Base-by-base conservation (phyloP, 2,888 invertebrate species). In the Mythimna vitellina region DNA sequence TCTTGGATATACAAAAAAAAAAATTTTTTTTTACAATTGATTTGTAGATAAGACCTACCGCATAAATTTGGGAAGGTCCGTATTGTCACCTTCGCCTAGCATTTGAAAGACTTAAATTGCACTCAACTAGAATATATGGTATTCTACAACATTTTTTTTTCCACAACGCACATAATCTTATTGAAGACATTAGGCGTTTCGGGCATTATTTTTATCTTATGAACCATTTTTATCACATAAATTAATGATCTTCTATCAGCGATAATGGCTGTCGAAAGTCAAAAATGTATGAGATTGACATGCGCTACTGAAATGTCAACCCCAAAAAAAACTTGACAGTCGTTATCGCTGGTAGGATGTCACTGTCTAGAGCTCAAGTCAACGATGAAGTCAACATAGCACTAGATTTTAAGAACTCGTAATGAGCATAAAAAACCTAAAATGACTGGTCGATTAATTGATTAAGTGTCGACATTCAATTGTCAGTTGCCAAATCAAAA, bases 391-490 rank as follows among this genome's bases (percentile, higher is more conserved):
- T 20, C 9, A 2, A 22, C 2, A 25, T 25, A 38, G 3, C 20
- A 42, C 35, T 6, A 20, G 1, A 2, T 60, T 46, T 9, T 10
- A 54, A 35, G 0, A 29, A n/a, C 12, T 14, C 4, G 29, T 42
- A 58, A 76, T 17, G 51, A 35, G n/a, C 9, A 3, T 12, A 20
- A 69, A 68, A 75, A 29, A 12, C 7, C 3, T 53, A 46, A 64
- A 75, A n/a, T 38, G 14, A 25, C 25, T 49, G 32, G 53, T 70
- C 29, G 46, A 75, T 49, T 38, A 57, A 78, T 53, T 14, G 42
- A 63, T 54, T 32, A 63, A 25, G 56, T 80, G 81, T 68, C 76
- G 69, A 80, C 68, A 81, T 68, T 66, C 56, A 65, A 57, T 79
- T 65, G 76, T 53, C 63, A 64, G 66, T 64, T 35, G 56, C 66